These are phyloP conservation scores for Ypsolopha scabrella DNA, from an alignment of 2,888 invertebrate species.

Conservation along the genomic window DNA sequence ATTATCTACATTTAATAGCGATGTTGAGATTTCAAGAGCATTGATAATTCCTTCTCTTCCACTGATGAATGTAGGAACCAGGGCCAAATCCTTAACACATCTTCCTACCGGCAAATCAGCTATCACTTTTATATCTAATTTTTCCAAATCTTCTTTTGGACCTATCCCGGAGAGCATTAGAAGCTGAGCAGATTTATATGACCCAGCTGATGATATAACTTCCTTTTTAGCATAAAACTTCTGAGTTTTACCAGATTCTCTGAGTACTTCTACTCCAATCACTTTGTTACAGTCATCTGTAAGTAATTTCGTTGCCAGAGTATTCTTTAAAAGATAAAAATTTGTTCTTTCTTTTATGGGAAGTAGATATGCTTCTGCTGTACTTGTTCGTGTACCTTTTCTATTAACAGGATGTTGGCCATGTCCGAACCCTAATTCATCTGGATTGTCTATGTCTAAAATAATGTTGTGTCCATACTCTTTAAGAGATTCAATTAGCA, in stretches of 20 bases:
- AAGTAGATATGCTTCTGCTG: slow-evolving; percentile 20
- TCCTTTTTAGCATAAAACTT: slow-evolving; percentile 77
- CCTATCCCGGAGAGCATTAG: slow-evolving; percentile 88
- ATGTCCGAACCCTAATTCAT: background rate
- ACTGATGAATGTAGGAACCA: slow-evolving; percentile 22
- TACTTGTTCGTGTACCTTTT: slow-evolving; percentile 10
- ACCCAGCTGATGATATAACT: slow-evolving; percentile 83
- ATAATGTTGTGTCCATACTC: background rate
- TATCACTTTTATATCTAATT: slow-evolving; percentile 75
- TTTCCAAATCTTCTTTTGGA: slow-evolving; percentile 69
- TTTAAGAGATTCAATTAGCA: background rate
- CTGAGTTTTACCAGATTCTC: slow-evolving; percentile 73
- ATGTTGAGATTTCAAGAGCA: slow-evolving; percentile 7
- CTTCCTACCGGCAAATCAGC: slow-evolving; percentile 79
- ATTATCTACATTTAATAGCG: background rate
- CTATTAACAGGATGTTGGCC: background rate
- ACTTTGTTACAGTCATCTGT: slow-evolving; percentile 69
- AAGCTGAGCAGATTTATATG: slow-evolving; percentile 87
- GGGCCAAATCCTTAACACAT: slow-evolving; percentile 79
- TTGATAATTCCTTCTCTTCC: slow-evolving; percentile 13
- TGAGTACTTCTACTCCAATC: slow-evolving; percentile 73
- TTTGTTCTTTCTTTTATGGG: slow-evolving; percentile 63
- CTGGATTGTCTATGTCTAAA: background rate
- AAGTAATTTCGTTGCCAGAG: slow-evolving; percentile 75
- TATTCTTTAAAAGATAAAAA: slow-evolving; percentile 78